These are phyloP conservation scores for Oryzias sinensis DNA, from an alignment of 2,797 vertebrate genomes.

Conservation along the genomic window DNA sequence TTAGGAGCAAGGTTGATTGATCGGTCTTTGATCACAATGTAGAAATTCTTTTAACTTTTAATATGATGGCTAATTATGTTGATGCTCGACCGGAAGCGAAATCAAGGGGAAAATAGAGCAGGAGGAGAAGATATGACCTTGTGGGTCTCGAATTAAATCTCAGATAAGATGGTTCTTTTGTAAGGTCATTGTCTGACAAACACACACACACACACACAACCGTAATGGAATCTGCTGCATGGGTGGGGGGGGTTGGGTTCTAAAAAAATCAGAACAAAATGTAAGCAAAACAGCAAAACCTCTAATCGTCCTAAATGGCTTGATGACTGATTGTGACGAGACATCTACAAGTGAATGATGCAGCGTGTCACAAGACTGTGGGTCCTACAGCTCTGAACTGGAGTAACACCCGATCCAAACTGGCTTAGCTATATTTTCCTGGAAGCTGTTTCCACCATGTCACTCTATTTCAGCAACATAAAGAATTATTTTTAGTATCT, in stretches of 20 bases:
- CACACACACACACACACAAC: conserved; percentile 14
- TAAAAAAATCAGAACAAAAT: conserved; percentile 46
- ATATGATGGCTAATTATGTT: background rate
- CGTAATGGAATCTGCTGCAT: conserved; percentile 38
- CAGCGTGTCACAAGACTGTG: conserved; percentile 61
- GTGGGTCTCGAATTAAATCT: conserved; percentile 21
- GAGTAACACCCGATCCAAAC: conserved; percentile 29
- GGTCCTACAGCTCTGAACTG: conserved; percentile 40
- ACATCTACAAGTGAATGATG: conserved; percentile 66
- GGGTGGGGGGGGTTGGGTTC: background rate
- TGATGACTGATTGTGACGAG: conserved; percentile 37
- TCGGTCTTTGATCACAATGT: conserved; percentile 1
- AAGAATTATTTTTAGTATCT: conserved; percentile 5
- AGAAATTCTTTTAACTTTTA: background rate
- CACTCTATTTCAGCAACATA: conserved; percentile 4
- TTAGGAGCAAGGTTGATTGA: background rate
- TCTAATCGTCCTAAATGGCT: conserved; percentile 35
- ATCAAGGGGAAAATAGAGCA: conserved; percentile 1
- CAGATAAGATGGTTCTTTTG: conserved; percentile 32
- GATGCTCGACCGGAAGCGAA: conserved; percentile 7
- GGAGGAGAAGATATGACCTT: conserved; percentile 14
- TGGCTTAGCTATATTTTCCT: conserved; percentile 36
- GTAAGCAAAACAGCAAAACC: conserved; percentile 41
- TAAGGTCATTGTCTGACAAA: conserved; percentile 26
- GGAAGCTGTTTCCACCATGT: conserved; percentile 40